Conservation (phyloP, 2,888 invertebrate species). For the Ophioninae sp. region DNA sequence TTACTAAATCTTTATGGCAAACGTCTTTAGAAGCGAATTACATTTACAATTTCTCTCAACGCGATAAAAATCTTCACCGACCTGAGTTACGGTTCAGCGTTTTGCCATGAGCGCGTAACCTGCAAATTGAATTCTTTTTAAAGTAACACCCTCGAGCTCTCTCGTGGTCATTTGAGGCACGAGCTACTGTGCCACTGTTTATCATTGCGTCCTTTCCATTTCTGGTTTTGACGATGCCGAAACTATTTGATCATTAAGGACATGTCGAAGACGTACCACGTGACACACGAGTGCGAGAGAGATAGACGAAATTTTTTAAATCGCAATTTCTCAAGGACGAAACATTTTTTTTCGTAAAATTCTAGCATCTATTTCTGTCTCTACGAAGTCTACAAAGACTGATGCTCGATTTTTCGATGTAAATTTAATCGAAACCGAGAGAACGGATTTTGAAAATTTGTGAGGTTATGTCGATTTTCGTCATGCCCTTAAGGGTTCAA, state of each 20-base stretch:
- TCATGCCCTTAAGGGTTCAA: no score
- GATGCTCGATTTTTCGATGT: no score
- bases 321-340: neutral
- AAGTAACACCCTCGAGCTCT: neutral
- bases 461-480: no score
- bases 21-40: slow-evolving; percentile 35
- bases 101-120: neutral
- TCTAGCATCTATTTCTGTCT: no score
- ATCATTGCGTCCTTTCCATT: neutral
- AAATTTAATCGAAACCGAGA: no score
- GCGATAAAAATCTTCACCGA: slow-evolving; percentile 22
- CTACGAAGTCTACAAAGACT: no score
- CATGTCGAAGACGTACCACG: no score
- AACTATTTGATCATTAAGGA: no score
- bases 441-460: no score
- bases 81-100: neutral
- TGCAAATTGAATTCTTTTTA: slow-evolving; percentile 6
- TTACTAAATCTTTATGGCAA: slow-evolving; percentile 42
- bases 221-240: neutral
- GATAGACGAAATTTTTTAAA: no score
- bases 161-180: neutral
- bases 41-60: slow-evolving; percentile 4
- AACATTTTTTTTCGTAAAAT: slow-evolving; percentile 7
- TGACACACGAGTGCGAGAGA: no score
- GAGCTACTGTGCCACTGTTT: neutral